Conservation (phyloP, 2,888 invertebrate genomes). For the Apodemia duryi region DNA sequence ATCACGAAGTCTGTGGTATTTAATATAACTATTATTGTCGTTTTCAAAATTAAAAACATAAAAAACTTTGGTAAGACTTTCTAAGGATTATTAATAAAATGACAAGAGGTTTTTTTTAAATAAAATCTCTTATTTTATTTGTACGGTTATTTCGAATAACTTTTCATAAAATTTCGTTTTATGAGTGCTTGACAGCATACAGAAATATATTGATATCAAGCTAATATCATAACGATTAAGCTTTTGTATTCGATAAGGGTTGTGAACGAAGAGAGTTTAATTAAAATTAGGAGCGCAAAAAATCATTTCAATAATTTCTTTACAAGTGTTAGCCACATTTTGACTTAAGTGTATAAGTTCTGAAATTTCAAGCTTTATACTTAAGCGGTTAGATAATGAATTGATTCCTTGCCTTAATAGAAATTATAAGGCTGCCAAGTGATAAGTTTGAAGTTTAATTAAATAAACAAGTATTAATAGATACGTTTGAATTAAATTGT, state of each 20-base stretch:
- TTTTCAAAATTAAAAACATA: no score
- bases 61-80: no score
- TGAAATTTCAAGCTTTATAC: not conserved
- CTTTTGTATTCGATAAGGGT: conserved; percentile 1
- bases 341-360: not conserved
- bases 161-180: not conserved
- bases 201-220: not conserved
- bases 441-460: conserved; percentile 11
- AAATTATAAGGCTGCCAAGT: conserved; percentile 14
- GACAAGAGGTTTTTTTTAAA: no score
- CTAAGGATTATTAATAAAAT: no score
- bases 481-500: conserved; percentile 3
- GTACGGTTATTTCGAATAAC: not conserved
- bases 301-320: not conserved
- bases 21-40: no score
- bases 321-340: not conserved
- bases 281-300: not conserved
- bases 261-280: conserved; percentile 8
- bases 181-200: not conserved
- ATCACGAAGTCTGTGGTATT: no score
- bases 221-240: not conserved
- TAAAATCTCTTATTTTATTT: not conserved
- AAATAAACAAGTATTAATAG: conserved; percentile 7
- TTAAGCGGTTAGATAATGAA: not conserved
- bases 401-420: conserved; percentile 13